Evolutionary conservation across 2,797 vertebrate species (phyloP), one percentile per base, ranked within the genome.

Genomic region (Mallotus villosus): DNA sequence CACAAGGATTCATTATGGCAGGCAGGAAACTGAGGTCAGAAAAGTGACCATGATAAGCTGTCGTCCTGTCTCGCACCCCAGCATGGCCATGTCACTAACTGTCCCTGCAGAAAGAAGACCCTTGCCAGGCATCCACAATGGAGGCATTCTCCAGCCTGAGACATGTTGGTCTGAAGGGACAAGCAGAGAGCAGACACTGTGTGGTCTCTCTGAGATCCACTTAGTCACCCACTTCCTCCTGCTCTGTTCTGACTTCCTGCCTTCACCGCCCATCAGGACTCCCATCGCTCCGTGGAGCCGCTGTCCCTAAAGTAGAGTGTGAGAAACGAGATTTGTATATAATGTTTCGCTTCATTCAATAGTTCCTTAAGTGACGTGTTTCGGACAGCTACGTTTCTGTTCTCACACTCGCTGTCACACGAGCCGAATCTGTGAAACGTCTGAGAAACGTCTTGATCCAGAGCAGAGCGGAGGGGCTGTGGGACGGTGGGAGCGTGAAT

Each of bases 11-110:
- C 79, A 82, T 90, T 92, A 86, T 92, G 80, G 73, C 73, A 78
- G 79, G 74, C 91, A 92, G 91, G 92, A 93, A 92, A 68, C 80
- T 1, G 81, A 82, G 91, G 89, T 91, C 86, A 87, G 81, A 79
- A 37, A 77, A 63, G 73, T 58, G 88, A 90, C 90, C 88, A 86
- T 87, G 86, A 89, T 88, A 88, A 84, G 79, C 72, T 71, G 78
- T 62, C 80, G 76, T 85, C 87, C 89, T 81, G 86, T 32, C 63
- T 85, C 59, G 80, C 76, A 67, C 74, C 79, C 88, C 86, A 85
- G 89, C 76, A 72, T 86, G 86, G 68, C 66, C 29, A 29, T 72
- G 83, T 83, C 86, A 80, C 85, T 75, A 72, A 75, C 82, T 81
- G 81, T 84, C 85, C 72, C 41, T 76, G 79, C 32, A 68, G 19